Conservation (phyloP, 2,113 vertebrate species). For the Bubo blakistoni region DNA sequence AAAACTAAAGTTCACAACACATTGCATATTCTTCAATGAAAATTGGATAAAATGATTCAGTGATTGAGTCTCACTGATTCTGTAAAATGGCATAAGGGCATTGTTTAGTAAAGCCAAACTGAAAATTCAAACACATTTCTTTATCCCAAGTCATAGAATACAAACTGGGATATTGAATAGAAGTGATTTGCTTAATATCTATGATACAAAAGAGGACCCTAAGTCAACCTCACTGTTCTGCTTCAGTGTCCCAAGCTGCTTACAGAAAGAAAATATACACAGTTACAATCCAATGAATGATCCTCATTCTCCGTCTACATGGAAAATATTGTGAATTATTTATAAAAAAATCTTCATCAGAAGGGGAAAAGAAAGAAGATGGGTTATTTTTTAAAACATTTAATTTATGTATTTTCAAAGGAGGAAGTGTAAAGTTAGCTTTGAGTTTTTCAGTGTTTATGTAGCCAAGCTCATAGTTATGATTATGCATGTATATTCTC, state of each 20-base stretch:
- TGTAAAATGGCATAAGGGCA: neutral
- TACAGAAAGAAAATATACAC: neutral
- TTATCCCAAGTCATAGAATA: neutral
- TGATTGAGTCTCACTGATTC: neutral
- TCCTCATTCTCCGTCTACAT: neutral
- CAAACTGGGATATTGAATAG: neutral
- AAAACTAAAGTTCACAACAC: neutral
- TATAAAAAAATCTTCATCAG: neutral
- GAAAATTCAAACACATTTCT: neutral
- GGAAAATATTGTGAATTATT: constrained; percentile 19
- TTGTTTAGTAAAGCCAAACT: neutral
- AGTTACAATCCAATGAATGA: neutral
- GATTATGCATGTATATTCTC: neutral
- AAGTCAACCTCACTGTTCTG: neutral
- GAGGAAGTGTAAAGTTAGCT: neutral
- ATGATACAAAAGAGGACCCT: neutral
- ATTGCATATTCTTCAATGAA: neutral
- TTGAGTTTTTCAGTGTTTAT: neutral
- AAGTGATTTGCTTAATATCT: constrained; percentile 24
- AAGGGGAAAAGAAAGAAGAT: neutral
- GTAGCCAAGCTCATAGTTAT: neutral
- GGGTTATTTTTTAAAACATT: neutral
- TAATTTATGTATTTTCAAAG: neutral
- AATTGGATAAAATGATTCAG: neutral
- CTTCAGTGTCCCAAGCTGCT: neutral